Conservation (phyloP, 2,797 vertebrate genomes). For the Spheniscus humboldti region DNA sequence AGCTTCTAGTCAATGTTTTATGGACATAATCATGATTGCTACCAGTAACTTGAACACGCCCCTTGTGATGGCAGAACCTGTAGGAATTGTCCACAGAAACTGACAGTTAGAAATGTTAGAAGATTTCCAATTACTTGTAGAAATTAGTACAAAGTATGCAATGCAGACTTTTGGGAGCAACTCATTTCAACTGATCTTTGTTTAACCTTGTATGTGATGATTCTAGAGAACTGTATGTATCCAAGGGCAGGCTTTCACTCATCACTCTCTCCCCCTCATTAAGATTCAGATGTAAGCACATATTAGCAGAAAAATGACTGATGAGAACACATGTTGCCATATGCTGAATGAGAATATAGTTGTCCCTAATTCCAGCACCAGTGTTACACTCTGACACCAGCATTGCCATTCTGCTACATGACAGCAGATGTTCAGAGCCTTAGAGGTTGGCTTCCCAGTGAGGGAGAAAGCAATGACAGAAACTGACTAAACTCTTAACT, state of each 20-base stretch:
- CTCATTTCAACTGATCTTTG: neutral
- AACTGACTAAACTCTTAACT: neutral
- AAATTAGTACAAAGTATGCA: neutral
- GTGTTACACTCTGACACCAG: neutral
- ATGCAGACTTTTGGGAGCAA: neutral
- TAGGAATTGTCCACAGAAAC: neutral
- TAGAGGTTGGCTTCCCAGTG: neutral
- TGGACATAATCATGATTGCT: neutral
- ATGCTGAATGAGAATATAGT: neutral
- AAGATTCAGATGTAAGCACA: neutral
- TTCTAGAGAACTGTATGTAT: neutral
- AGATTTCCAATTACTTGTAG: neutral
- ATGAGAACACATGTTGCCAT: conserved; percentile 33
- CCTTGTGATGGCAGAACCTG: neutral
- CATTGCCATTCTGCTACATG: neutral
- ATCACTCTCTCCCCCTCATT: neutral
- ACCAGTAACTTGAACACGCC: neutral
- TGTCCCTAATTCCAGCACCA: neutral
- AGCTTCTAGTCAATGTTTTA: neutral
- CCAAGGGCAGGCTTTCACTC: neutral
- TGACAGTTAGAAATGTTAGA: neutral
- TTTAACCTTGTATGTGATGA: neutral
- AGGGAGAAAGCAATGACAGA: conserved; percentile 33
- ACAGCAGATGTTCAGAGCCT: conserved; percentile 42
- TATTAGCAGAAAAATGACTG: neutral